Evolutionary conservation across 1,140 invertebrate species (phyloP), one percentile per base, ranked within the genome.

Genomic region (Drosophila serrata): DNA sequence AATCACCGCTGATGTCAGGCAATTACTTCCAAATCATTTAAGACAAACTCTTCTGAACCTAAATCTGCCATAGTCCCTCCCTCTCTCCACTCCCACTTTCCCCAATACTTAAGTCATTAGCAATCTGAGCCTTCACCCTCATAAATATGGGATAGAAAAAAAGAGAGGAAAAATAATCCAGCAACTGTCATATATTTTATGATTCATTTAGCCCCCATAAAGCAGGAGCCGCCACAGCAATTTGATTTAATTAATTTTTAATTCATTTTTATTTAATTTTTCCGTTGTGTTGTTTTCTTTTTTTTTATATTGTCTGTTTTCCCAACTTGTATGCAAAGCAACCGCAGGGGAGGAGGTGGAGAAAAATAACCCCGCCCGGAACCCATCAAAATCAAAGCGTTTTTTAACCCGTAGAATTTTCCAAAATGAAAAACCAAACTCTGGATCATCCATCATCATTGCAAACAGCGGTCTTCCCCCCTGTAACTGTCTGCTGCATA

Each of bases 201-300:
- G 67, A 82, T 72, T 79, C 75, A 69, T 87, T 87, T 80, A 67
- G 79, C 67, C 82, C 84, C 62, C 67, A 75, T 45, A 40, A 43
- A 60, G 51, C 53, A 64, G 74, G 24, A 74, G 65, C 69, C 57
- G 60, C 67, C 73, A 59, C 60, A 75, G 49, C 80, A 88, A 80
- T 82, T 87, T 84, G 60, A 80, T 80, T 88, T 88, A 87, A 87
- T 87, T 87, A 87, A 87, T 88, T 87, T 88, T 82, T 88, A 88
- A 82, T 82, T 88, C 59, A 77, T 76, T 88, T 82, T 79, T 82
- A 84, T 87, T 87, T 74, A 85, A 85, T 85, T 84, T 84, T 75
- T 63, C 17, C 42, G 42, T 49, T 31, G 6, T 33, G 31, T 5
- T 12, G 17, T 70, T 55, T 73, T 63, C 60, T 68, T n/a, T 12